Percentiles rank a stretch among this genome's conserved stretches.
phyloP scores from a whole-genome alignment of 2,113 vertebrate species.

The Indicator maculatus region DNA sequence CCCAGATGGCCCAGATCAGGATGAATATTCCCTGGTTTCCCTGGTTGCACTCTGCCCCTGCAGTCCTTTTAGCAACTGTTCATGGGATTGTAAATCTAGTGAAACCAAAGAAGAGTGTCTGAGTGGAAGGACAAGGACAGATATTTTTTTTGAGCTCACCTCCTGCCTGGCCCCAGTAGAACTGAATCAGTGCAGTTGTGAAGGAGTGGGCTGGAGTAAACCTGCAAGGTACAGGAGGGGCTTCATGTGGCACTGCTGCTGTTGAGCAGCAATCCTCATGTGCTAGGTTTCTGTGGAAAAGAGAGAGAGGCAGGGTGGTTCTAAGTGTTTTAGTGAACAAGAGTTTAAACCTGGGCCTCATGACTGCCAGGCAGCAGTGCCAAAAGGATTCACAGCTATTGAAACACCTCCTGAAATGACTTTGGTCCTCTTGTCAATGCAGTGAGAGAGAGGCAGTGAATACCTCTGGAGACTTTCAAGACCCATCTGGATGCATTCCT shows the following conservation, averaged over 20 bases:
- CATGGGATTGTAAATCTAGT: neutral
- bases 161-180: neutral
- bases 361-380: neutral
- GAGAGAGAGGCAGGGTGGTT: rapidly evolving
- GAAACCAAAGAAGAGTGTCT: neutral
- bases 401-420: neutral
- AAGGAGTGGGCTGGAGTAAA: neutral
- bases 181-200: rapidly evolving
- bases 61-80: neutral
- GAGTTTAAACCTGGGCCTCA: neutral
- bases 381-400: neutral
- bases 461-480: no score
- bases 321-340: neutral
- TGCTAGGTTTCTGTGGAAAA: neutral
- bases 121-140: neutral
- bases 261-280: rapidly evolving
- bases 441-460: neutral
- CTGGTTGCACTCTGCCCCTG: neutral
- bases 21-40: neutral
- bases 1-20: neutral
- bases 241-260: neutral
- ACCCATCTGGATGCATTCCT: no score
- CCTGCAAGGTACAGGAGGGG: rapidly evolving
- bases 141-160: neutral
- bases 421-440: neutral